Evolutionary conservation across 2,888 invertebrate genomes (phyloP).

Genomic region (Perithous albicinctus): DNA sequence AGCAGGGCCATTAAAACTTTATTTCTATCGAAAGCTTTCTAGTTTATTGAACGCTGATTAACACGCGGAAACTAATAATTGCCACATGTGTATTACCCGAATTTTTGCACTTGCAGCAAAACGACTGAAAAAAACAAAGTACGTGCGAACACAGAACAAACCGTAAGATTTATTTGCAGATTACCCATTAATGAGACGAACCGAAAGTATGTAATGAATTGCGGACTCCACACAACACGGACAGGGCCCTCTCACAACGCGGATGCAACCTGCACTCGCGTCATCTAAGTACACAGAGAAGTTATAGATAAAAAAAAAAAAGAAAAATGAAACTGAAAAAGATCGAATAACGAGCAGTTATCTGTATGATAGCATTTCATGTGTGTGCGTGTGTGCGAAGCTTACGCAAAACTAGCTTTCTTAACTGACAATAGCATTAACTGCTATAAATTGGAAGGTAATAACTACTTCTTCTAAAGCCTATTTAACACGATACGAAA

Average conservation of each 20-base stretch:
- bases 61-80: not conserved
- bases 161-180: slow-evolving; percentile 58
- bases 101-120: not conserved
- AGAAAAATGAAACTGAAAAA: slow-evolving; percentile 17
- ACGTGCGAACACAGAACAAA: slow-evolving; percentile 33
- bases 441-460: slow-evolving; percentile 56
- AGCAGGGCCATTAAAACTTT: no score
- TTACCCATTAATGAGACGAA: slow-evolving; percentile 32
- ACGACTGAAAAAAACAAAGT: slow-evolving; percentile 8
- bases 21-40: slow-evolving; percentile 33
- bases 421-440: slow-evolving; percentile 62
- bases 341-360: slow-evolving; percentile 23
- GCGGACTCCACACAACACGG: slow-evolving; percentile 53
- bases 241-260: slow-evolving; percentile 45
- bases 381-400: slow-evolving; percentile 52
- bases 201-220: slow-evolving; percentile 52
- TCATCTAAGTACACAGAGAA: slow-evolving; percentile 56
- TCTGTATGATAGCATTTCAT: slow-evolving; percentile 39
- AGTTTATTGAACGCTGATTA: slow-evolving; percentile 13
- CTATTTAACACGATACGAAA: slow-evolving; percentile 68
- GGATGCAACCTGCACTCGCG: slow-evolving; percentile 54
- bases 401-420: slow-evolving; percentile 61
- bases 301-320: slow-evolving; percentile 38
- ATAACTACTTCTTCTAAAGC: slow-evolving; percentile 66
- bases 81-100: not conserved